These are phyloP conservation scores for Scaptomyza flava DNA, from an alignment of 2,888 invertebrate genomes.

Conservation along the genomic window DNA sequence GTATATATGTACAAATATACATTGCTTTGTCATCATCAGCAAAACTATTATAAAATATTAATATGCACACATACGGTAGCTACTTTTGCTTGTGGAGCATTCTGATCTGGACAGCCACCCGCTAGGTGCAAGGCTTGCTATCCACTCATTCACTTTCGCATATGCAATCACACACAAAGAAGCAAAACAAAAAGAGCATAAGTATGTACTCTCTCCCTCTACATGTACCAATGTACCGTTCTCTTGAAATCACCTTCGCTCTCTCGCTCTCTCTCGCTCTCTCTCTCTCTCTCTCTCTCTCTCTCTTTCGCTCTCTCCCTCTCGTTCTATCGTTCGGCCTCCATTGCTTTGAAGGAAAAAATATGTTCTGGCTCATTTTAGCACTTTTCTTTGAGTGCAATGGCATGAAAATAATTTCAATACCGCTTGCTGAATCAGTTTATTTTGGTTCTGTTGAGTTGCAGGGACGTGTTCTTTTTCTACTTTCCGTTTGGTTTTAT, in stretches of 20 bases:
- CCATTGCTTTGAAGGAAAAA: constrained; percentile 15
- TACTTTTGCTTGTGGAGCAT: background rate
- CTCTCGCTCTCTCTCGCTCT: background rate
- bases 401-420: constrained; percentile 76
- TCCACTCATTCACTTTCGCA: background rate
- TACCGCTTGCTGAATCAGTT: constrained; percentile 79
- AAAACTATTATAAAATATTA: background rate
- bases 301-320: background rate
- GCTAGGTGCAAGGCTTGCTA: constrained; percentile 27
- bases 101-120: constrained; percentile 46
- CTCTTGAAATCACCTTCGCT: background rate
- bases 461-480: constrained; percentile 84
- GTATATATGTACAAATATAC: background rate
- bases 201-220: background rate
- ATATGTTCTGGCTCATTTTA: constrained; percentile 23
- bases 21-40: background rate
- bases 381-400: constrained; percentile 28
- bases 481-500: constrained; percentile 84
- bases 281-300: background rate
- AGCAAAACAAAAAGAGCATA: constrained; percentile 22
- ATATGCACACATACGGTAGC: background rate
- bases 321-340: background rate
- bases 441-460: constrained; percentile 84
- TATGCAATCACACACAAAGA: background rate
- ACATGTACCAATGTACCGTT: background rate